A percentile compares a stretch with the other conserved stretches of the same genome.
These are phyloP conservation scores for Fissipunctia ypsillon DNA, from an alignment of 2,888 invertebrate genomes.

Conservation along the genomic window DNA sequence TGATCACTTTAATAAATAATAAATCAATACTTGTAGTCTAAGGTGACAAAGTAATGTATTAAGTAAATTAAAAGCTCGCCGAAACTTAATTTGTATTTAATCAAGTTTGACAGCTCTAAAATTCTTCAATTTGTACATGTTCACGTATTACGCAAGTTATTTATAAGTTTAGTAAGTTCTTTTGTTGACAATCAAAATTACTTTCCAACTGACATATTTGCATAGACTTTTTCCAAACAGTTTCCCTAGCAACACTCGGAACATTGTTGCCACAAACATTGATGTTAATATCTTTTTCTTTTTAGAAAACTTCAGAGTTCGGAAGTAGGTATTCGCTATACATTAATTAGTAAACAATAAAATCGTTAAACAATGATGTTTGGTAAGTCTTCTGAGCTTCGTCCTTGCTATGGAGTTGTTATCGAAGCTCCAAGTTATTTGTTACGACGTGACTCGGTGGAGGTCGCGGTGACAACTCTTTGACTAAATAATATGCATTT, in stretches of 20 bases:
- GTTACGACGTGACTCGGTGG: not conserved
- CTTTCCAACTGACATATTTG: not conserved
- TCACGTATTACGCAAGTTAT: conserved; percentile 3
- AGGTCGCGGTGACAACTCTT: not conserved
- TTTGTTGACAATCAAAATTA: not conserved
- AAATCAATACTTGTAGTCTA: not conserved
- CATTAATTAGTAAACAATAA: conserved; percentile 17
- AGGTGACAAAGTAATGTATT: not conserved
- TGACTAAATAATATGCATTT: conserved; percentile 10
- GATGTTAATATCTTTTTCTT: not conserved
- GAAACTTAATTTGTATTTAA: not conserved
- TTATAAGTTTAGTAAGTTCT: not conserved
- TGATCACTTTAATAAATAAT: no score
- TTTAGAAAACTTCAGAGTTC: conserved; percentile 17
- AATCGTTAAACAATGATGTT: conserved; percentile 18
- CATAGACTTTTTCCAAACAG: not conserved
- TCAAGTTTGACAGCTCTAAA: not conserved
- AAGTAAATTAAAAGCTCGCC: not conserved
- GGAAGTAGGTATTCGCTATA: conserved; percentile 1
- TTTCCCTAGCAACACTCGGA: not conserved
- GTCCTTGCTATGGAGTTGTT: not conserved
- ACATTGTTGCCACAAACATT: not conserved
- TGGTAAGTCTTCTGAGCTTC: conserved; percentile 28
- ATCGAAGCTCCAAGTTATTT: not conserved
- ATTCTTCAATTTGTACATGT: not conserved